Evolutionary conservation across 2,888 invertebrate species (phyloP).

Genomic region (Orgyia antiqua): DNA sequence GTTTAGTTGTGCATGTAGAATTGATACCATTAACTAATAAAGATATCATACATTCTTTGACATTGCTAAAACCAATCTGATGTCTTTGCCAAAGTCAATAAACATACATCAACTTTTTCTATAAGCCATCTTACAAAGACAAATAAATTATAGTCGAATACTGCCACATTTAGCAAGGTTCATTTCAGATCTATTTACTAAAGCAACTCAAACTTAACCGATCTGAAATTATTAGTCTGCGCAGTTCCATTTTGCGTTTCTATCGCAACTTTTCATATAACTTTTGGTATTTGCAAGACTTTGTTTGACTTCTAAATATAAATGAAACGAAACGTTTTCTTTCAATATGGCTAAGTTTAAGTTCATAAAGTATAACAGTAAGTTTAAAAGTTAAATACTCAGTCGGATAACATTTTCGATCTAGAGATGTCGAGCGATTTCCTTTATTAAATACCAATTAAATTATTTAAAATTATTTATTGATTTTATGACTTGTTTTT

Average conservation of each 20-base stretch:
- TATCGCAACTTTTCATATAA: constrained; percentile 26
- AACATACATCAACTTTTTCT: too few relatives aligned
- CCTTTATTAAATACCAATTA: constrained; percentile 11
- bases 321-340: constrained; percentile 32
- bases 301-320: constrained; percentile 33
- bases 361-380: constrained; percentile 25
- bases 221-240: constrained; percentile 37
- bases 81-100: too few relatives aligned
- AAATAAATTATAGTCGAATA: not conserved
- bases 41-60: too few relatives aligned
- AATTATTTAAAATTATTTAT: too few relatives aligned
- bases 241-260: constrained; percentile 26
- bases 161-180: constrained; percentile 2
- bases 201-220: constrained; percentile 30
- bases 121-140: too few relatives aligned
- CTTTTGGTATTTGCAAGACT: constrained; percentile 32
- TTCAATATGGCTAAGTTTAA: constrained; percentile 30
- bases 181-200: constrained; percentile 29
- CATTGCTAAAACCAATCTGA: too few relatives aligned
- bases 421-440: constrained; percentile 11
- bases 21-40: too few relatives aligned
- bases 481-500: too few relatives aligned
- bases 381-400: constrained; percentile 26
- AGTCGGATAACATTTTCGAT: constrained; percentile 7
- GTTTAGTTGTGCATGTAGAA: too few relatives aligned